Conservation (phyloP, 2,797 vertebrate genomes). For the Ispidina picta region DNA sequence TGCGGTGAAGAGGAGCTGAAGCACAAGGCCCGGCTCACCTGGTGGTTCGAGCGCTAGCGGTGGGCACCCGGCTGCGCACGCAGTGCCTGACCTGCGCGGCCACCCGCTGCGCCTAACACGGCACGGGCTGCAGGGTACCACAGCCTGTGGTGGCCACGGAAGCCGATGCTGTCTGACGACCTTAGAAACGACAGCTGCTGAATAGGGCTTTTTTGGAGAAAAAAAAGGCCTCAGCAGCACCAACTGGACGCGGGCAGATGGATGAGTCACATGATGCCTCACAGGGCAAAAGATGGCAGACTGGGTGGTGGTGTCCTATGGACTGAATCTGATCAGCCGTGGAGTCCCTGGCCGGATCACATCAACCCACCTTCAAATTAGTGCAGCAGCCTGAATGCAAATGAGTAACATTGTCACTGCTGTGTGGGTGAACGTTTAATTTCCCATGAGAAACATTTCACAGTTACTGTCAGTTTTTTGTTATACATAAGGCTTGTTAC, state of each 20-base stretch:
- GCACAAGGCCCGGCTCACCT: not conserved
- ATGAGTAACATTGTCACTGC: not conserved
- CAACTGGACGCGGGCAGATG: not conserved
- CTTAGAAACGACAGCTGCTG: not conserved
- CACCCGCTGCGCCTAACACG: rapidly evolving
- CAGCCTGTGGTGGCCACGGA: rapidly evolving
- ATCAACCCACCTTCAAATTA: not conserved
- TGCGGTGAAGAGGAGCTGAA: not conserved
- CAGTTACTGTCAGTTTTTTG: not conserved
- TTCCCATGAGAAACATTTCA: not conserved
- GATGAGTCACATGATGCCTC: rapidly evolving
- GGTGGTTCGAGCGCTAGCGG: rapidly evolving
- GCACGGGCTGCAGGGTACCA: not conserved
- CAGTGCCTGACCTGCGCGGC: rapidly evolving
- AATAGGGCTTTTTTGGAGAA: not conserved
- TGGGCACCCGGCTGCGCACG: too few relatives aligned
- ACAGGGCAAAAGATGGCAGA: not conserved
- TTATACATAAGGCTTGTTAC: not conserved
- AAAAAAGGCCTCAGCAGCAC: not conserved
- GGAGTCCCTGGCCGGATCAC: not conserved
- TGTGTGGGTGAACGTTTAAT: not conserved
- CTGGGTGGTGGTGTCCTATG: too few relatives aligned
- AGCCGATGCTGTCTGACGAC: rapidly evolving
- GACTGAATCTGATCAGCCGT: not conserved
- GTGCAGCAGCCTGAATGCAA: not conserved